Conservation (phyloP, 2,797 vertebrate genomes). For the Poecilia picta region DNA sequence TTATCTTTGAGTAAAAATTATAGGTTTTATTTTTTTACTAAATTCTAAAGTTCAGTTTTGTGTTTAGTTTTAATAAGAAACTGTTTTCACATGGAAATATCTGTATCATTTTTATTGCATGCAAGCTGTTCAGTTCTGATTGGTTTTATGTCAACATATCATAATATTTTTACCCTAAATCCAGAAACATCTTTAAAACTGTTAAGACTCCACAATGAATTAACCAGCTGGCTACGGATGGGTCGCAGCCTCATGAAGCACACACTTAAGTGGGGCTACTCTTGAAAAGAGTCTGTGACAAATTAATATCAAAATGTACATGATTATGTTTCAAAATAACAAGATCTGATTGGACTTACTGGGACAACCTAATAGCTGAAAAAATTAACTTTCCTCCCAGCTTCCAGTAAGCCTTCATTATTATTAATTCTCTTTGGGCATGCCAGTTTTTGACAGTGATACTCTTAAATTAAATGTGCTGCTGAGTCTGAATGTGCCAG, state of each 20-base stretch:
- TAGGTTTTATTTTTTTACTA: neutral
- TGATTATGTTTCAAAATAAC: neutral
- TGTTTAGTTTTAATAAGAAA: neutral
- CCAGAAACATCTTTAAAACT: neutral
- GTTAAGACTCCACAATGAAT: neutral
- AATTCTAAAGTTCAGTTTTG: neutral
- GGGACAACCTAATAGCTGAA: conserved; percentile 26
- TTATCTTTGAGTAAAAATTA: neutral
- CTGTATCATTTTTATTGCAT: neutral
- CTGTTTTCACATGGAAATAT: neutral
- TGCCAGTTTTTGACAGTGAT: conserved; percentile 30
- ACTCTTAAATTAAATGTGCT: conserved; percentile 21
- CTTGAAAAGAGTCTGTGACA: neutral
- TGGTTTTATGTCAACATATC: neutral
- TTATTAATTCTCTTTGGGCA: conserved; percentile 28
- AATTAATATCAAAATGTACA: neutral
- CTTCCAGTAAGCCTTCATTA: conserved; percentile 32
- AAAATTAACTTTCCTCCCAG: conserved; percentile 39
- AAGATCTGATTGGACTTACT: neutral
- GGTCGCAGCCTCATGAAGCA: neutral
- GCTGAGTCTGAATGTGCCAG: conserved; percentile 20
- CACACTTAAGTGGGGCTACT: neutral
- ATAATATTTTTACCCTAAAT: neutral
- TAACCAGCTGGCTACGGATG: neutral
- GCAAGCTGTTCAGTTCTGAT: neutral